Evolutionary conservation across 2,888 invertebrate genomes (phyloP).

Genomic region (Agrochola macilenta): DNA sequence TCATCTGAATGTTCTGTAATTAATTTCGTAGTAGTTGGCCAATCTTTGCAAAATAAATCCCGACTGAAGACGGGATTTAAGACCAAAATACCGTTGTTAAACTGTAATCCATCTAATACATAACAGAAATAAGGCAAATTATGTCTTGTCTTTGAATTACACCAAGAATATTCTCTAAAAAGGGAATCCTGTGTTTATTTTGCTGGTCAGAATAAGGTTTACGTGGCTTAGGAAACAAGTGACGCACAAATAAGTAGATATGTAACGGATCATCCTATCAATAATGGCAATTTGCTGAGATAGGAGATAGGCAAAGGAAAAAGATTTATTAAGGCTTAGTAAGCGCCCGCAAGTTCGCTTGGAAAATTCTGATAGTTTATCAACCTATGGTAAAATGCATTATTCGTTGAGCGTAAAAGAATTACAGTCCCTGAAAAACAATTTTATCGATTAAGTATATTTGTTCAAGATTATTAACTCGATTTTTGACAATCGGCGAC

Average conservation of each 20-base stretch:
- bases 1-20: background rate
- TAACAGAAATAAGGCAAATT: conserved; percentile 17
- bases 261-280: conserved; percentile 31
- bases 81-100: conserved; percentile 3
- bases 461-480: background rate
- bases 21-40: background rate
- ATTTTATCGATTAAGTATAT: background rate
- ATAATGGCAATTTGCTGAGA: conserved; percentile 31
- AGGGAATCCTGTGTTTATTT: conserved; percentile 6
- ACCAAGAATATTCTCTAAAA: conserved; percentile 6
- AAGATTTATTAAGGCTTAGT: conserved; percentile 7
- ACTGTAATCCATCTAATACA: conserved; percentile 15
- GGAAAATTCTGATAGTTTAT: background rate
- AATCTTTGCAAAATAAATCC: conserved; percentile 1
- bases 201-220: background rate
- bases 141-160: conserved; percentile 11
- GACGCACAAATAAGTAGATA: conserved; percentile 15
- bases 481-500: background rate
- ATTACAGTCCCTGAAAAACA: background rate
- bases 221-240: conserved; percentile 13
- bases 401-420: background rate
- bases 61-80: background rate
- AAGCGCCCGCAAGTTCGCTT: background rate
- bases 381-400: background rate
- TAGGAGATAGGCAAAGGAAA: background rate